These are phyloP conservation scores for Cephonodes hylas DNA, from an alignment of 2,888 invertebrate genomes.

Conservation along the genomic window DNA sequence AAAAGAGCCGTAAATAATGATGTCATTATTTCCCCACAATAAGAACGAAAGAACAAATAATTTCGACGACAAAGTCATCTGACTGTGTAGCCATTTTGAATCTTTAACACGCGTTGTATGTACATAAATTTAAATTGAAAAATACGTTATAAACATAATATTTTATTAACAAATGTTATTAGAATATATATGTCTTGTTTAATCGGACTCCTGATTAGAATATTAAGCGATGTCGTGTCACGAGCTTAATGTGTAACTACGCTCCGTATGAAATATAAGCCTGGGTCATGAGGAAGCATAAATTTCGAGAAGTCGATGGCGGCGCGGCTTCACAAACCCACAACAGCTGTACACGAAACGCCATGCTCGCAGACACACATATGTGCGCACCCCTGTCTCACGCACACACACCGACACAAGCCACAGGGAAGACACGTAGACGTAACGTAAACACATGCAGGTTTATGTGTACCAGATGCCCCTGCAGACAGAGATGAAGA, in stretches of 20 bases:
- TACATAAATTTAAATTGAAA: background rate
- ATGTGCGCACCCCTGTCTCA: constrained; percentile 62
- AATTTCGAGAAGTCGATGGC: constrained; percentile 72
- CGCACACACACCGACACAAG: constrained; percentile 35
- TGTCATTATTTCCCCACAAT: constrained; percentile 70
- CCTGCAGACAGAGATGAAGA: constrained; percentile 69
- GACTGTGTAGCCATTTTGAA: background rate
- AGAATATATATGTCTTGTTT: constrained; percentile 51
- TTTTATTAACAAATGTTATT: constrained; percentile 39
- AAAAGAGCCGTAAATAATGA: constrained; percentile 75
- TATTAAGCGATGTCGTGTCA: constrained; percentile 53
- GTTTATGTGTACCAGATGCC: constrained; percentile 80
- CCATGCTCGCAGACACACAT: constrained; percentile 62
- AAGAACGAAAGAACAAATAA: constrained; percentile 48
- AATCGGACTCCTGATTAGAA: constrained; percentile 48
- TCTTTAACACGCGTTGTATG: background rate
- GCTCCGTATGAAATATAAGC: constrained; percentile 47
- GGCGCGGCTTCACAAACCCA: constrained; percentile 64
- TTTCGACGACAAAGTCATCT: constrained; percentile 22
- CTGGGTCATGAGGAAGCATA: constrained; percentile 79
- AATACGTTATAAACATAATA: constrained; percentile 27
- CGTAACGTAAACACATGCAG: constrained; percentile 73
- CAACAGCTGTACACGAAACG: constrained; percentile 76
- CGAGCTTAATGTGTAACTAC: constrained; percentile 46
- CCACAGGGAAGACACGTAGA: constrained; percentile 39